Evolutionary conservation across 2,888 invertebrate species (phyloP).

Genomic region (Augiades crinisus): DNA sequence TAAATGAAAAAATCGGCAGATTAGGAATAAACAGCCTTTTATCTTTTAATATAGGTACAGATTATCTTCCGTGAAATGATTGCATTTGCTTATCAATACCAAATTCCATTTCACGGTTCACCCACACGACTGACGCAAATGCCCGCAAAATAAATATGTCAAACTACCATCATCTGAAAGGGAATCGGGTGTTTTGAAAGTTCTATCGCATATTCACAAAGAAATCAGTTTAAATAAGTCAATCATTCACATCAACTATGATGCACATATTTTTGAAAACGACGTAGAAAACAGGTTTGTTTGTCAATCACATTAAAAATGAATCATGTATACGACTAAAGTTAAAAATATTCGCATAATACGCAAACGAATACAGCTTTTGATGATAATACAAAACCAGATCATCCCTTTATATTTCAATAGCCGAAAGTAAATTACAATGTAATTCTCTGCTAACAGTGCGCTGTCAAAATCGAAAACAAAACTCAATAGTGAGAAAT

Average conservation of each 20-base stretch:
- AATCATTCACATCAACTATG: slow-evolving; percentile 35
- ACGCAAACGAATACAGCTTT: background rate
- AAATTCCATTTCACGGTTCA: slow-evolving; percentile 21
- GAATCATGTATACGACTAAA: background rate
- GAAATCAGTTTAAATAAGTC: slow-evolving; percentile 33
- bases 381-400: slow-evolving; percentile 1
- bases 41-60: slow-evolving; percentile 28
- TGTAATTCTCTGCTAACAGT: slow-evolving; percentile 21
- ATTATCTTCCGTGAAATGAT: slow-evolving; percentile 21
- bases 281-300: background rate
- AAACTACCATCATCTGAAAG: slow-evolving; percentile 16
- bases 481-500: slow-evolving; percentile 61
- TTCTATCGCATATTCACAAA: slow-evolving; percentile 17
- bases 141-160: slow-evolving; percentile 28
- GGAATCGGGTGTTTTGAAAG: slow-evolving; percentile 14
- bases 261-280: slow-evolving; percentile 33
- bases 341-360: background rate
- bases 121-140: slow-evolving; percentile 26
- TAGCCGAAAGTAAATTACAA: slow-evolving; percentile 21
- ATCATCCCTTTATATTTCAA: slow-evolving; percentile 4
- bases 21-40: slow-evolving; percentile 20
- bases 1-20: slow-evolving; percentile 17
- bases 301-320: background rate
- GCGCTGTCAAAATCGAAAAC: slow-evolving; percentile 47
- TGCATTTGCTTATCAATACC: slow-evolving; percentile 22